A percentile compares a stretch with the other conserved stretches of the same genome.
These are phyloP conservation scores for Pseudotriccus pelzelni DNA, from an alignment of 2,797 vertebrate genomes.

Conservation along the genomic window DNA sequence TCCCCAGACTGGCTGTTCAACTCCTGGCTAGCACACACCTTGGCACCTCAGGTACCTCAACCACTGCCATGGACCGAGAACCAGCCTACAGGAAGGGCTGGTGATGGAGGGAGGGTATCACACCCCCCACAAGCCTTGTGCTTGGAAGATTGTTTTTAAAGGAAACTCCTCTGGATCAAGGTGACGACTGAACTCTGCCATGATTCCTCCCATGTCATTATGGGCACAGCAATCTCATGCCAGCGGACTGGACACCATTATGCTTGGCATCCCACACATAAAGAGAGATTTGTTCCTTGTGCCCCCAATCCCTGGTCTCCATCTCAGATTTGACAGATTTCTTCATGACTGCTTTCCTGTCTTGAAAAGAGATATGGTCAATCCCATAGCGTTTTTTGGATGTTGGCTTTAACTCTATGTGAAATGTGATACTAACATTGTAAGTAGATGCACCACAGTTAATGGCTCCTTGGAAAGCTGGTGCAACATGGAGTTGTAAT, in stretches of 20 bases:
- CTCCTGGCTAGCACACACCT: neutral
- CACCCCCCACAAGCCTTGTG: neutral
- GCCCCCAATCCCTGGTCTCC: neutral
- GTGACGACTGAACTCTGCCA: neutral
- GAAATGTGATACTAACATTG: neutral
- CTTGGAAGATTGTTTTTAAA: neutral
- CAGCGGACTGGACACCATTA: accelerated
- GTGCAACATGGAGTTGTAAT: neutral
- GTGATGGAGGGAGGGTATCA: accelerated
- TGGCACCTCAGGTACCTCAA: neutral
- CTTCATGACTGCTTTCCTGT: neutral
- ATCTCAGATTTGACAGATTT: neutral
- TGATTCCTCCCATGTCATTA: neutral
- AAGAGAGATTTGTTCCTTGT: neutral
- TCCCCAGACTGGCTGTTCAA: neutral
- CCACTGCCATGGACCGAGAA: neutral
- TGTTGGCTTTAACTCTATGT: neutral
- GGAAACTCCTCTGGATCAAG: neutral
- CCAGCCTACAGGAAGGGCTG: neutral
- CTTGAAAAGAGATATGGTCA: neutral
- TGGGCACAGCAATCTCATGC: neutral
- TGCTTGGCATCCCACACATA: neutral
- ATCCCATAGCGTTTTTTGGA: neutral
- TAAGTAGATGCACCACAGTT: neutral
- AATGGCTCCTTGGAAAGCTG: neutral